These are phyloP conservation scores for Meiosimyza decipiens DNA, from an alignment of 2,888 invertebrate genomes.

Conservation along the genomic window DNA sequence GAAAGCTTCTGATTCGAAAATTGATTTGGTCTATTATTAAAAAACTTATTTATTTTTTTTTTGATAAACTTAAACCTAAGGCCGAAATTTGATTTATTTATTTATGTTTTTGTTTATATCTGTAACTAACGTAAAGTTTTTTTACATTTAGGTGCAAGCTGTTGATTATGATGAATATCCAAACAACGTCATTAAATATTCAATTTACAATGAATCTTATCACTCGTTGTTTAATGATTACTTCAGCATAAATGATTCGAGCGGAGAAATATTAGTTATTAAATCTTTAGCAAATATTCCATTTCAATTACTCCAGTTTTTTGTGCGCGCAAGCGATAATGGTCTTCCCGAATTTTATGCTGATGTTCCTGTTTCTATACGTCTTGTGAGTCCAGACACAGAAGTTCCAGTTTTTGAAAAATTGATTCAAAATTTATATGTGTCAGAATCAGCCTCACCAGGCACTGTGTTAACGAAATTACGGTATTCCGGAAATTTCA, in stretches of 20 bases:
- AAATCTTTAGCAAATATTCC: constrained; percentile 71
- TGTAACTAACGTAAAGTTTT: constrained; percentile 28
- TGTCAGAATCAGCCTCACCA: constrained; percentile 80
- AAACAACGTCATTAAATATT: constrained; percentile 79
- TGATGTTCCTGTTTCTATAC: constrained; percentile 84
- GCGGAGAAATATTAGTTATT: constrained; percentile 79
- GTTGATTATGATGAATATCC: constrained; percentile 82
- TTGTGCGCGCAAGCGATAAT: constrained; percentile 87
- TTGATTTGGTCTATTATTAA: background rate
- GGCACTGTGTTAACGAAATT: constrained; percentile 77
- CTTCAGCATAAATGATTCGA: constrained; percentile 79
- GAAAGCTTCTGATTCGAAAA: background rate
- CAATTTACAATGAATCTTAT: constrained; percentile 76
- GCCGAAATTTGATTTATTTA: background rate
- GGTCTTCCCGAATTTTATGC: constrained; percentile 80
- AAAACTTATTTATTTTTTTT: background rate
- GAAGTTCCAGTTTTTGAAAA: constrained; percentile 80
- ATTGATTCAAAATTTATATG: constrained; percentile 80
- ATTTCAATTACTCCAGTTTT: constrained; percentile 85
- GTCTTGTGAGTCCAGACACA: constrained; percentile 78
- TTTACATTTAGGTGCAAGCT: constrained; percentile 47
- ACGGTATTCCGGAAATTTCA: constrained; percentile 74
- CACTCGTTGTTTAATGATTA: constrained; percentile 74
- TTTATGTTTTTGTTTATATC: background rate
- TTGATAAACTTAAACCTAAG: background rate